Percentiles rank a stretch among this genome's conserved stretches.
phyloP scores from a whole-genome alignment of 2,888 invertebrate genomes.

The Oscheius sp. region DNA sequence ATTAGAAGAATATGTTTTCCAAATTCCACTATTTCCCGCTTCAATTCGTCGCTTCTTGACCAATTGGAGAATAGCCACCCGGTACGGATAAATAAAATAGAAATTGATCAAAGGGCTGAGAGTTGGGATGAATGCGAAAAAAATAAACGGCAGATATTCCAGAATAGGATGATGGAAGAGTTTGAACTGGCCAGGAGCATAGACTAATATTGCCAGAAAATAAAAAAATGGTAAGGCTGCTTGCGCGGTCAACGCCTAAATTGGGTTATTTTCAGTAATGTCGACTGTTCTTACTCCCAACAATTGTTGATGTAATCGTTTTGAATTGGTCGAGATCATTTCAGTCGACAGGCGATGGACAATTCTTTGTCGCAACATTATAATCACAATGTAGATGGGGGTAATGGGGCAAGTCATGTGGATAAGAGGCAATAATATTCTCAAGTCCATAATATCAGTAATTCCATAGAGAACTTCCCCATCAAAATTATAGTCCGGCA shows the following conservation, averaged over 20 bases:
- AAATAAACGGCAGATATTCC: not conserved
- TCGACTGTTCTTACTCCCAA: not conserved
- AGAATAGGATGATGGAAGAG: conserved; percentile 5
- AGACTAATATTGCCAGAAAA: not conserved
- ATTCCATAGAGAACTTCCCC: conserved; percentile 14
- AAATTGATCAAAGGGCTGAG: conserved; percentile 11
- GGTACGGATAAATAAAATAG: conserved; percentile 8
- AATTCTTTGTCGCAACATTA: not conserved
- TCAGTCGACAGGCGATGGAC: not conserved
- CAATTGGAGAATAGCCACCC: not conserved
- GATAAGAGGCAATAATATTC: not conserved
- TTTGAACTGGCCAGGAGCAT: conserved; percentile 10
- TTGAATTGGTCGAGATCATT: not conserved
- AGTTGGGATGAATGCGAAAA: not conserved
- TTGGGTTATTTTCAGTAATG: not conserved
- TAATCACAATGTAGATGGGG: conserved; percentile 11
- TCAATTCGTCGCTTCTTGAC: not conserved
- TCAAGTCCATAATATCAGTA: not conserved
- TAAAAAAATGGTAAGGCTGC: not conserved
- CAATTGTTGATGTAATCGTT: not conserved
- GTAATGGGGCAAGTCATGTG: conserved; percentile 4
- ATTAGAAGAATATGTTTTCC: not conserved
- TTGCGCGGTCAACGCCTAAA: conserved; percentile 11
- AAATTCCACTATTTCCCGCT: not conserved
- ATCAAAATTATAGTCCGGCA: not conserved